phyloP scores from a whole-genome alignment of 2,888 invertebrate species.

The Acrobasis consociella region DNA sequence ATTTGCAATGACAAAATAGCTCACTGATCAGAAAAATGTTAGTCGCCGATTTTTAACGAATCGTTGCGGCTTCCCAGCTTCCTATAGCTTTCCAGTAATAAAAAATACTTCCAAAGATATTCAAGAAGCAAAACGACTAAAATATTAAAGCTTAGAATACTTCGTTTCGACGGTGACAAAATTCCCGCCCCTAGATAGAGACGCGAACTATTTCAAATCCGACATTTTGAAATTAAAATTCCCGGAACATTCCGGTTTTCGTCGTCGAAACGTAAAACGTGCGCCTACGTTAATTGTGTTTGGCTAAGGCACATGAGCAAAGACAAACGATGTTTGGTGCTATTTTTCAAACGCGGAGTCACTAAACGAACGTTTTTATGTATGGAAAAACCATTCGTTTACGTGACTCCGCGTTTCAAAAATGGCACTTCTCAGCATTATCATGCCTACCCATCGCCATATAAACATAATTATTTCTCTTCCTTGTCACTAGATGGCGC shows the following conservation, averaged over 20 bases:
- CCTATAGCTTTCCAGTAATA: not conserved
- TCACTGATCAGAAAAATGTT: not conserved
- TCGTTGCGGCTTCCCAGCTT: not conserved
- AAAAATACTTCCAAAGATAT: not conserved
- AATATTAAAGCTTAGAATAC: not conserved
- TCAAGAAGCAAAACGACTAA: not conserved
- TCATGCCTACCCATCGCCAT: too few relatives aligned
- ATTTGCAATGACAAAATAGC: too few relatives aligned
- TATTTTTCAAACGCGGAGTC: too few relatives aligned
- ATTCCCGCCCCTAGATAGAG: not conserved
- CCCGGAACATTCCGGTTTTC: conserved; percentile 5
- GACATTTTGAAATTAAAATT: conserved; percentile 17
- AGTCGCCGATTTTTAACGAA: not conserved
- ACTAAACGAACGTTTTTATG: too few relatives aligned
- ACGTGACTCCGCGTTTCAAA: too few relatives aligned
- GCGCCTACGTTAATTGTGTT: conserved; percentile 17
- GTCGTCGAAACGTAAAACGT: conserved; percentile 15
- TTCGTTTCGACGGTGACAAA: not conserved
- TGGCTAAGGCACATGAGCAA: conserved; percentile 4
- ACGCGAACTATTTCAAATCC: conserved; percentile 14
- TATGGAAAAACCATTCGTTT: too few relatives aligned
- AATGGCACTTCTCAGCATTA: too few relatives aligned
- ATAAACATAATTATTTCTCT: too few relatives aligned
- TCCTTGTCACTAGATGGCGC: too few relatives aligned
- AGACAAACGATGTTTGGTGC: too few relatives aligned